A percentile compares a stretch with the other conserved stretches of the same genome.
These are phyloP conservation scores for Drosophila engyochracea DNA, from an alignment of 2,888 invertebrate species.

Conservation along the genomic window DNA sequence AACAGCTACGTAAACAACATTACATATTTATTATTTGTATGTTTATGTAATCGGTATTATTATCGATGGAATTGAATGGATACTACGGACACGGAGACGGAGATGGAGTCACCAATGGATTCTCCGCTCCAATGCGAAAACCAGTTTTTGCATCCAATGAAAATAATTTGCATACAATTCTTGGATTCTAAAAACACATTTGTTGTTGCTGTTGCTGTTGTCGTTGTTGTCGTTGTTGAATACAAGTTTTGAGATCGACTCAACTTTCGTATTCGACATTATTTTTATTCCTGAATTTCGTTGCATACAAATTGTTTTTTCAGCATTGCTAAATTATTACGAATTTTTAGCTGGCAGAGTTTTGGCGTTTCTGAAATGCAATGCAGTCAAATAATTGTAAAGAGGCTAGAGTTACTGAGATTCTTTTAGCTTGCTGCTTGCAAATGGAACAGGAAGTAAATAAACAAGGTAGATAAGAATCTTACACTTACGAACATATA, in stretches of 20 bases:
- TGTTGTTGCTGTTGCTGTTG: conserved; percentile 17
- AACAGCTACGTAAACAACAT: conserved; percentile 42
- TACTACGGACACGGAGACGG: background rate
- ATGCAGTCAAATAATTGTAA: background rate
- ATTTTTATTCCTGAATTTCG: conserved; percentile 13
- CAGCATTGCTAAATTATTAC: conserved; percentile 12
- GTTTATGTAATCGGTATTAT: conserved; percentile 3
- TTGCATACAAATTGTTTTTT: conserved; percentile 28
- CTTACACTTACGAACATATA: background rate
- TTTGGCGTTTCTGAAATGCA: conserved; percentile 55
- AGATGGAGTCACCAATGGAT: conserved; percentile 26
- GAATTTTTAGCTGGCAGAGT: conserved; percentile 16
- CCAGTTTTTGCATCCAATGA: conserved; percentile 58
- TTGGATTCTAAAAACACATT: conserved; percentile 36
- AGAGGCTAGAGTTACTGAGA: conserved; percentile 1
- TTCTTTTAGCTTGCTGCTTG: background rate
- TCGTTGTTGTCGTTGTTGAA: conserved; percentile 16
- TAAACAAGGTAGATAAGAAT: conserved; percentile 6
- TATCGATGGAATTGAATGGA: conserved; percentile 3
- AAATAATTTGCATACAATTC: conserved; percentile 71
- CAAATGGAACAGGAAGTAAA: conserved; percentile 23
- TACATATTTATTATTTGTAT: background rate
- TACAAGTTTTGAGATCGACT: conserved; percentile 46
- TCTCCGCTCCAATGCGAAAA: conserved; percentile 52
- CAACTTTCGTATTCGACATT: conserved; percentile 28